These are phyloP conservation scores for Campylomormyrus numenius DNA, from an alignment of 2,113 vertebrate species.

Conservation along the genomic window DNA sequence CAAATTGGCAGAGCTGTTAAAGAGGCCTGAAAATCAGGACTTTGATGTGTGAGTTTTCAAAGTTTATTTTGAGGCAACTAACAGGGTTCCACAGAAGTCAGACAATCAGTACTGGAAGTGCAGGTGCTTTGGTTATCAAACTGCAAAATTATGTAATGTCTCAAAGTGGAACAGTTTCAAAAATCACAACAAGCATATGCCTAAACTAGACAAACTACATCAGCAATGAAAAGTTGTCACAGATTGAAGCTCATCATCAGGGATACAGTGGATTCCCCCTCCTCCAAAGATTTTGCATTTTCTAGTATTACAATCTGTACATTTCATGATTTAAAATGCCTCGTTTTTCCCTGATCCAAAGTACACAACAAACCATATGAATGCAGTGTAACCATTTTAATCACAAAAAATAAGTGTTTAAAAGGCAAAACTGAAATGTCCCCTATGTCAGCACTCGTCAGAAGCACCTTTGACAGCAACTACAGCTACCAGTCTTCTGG, in stretches of 20 bases:
- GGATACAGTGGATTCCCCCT: neutral
- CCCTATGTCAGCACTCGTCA: neutral
- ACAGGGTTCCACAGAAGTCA: neutral
- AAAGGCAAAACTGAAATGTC: neutral
- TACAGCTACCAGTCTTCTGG: neutral
- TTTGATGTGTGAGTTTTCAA: neutral
- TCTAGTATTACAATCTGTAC: neutral
- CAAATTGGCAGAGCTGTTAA: neutral
- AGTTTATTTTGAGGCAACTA: neutral
- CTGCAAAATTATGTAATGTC: conserved; percentile 53
- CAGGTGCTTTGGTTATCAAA: conserved; percentile 20
- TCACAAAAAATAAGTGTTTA: neutral
- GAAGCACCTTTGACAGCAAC: neutral
- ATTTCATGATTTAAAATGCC: neutral
- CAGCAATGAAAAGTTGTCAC: neutral
- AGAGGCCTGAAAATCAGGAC: neutral
- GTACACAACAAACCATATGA: neutral
- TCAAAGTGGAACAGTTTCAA: conserved; percentile 44
- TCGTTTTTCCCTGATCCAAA: neutral
- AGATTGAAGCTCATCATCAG: neutral
- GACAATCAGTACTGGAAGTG: neutral
- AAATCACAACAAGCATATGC: neutral
- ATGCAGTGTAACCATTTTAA: neutral
- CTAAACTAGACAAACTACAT: neutral
- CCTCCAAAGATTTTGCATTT: neutral